Percentiles rank a stretch among this genome's conserved stretches.
Conservation (phyloP, 2,797 vertebrate species). For the Neosilurus hyrtlii region DNA sequence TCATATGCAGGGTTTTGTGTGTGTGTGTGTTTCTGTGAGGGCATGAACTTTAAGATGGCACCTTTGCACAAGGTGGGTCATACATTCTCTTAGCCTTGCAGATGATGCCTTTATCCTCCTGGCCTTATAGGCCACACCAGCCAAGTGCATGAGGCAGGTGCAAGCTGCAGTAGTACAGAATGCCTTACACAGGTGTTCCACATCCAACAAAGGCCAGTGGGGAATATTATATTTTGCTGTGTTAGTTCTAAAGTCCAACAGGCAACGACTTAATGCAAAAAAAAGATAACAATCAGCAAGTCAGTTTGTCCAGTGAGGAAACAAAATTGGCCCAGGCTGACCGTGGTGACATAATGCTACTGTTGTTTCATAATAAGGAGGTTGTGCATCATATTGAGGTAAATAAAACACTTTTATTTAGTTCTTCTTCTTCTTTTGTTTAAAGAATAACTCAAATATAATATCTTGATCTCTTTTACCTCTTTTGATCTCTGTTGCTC, state of each 20-base stretch:
- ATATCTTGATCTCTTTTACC: background rate
- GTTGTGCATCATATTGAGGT: background rate
- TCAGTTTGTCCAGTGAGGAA: slow-evolving; percentile 13
- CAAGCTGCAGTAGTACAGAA: slow-evolving; percentile 35
- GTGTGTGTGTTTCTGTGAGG: slow-evolving; percentile 32
- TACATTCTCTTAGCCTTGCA: slow-evolving; percentile 48
- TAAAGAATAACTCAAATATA: background rate
- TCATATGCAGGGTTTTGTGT: slow-evolving; percentile 21
- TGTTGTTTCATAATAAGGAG: slow-evolving; percentile 8
- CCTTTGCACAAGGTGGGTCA: slow-evolving; percentile 44
- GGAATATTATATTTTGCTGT: slow-evolving; percentile 37
- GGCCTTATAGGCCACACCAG: slow-evolving; percentile 45
- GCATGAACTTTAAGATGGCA: slow-evolving; percentile 38
- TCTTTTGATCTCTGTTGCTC: background rate
- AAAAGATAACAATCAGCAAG: slow-evolving; percentile 44
- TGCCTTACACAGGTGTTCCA: slow-evolving; percentile 46
- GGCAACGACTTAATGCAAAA: slow-evolving; percentile 37
- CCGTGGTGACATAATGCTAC: background rate
- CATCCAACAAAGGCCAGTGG: slow-evolving; percentile 33
- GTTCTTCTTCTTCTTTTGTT: too few relatives aligned
- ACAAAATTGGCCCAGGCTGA: background rate
- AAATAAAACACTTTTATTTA: background rate
- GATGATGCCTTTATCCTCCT: slow-evolving; percentile 54
- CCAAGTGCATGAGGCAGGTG: slow-evolving; percentile 46
- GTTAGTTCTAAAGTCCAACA: slow-evolving; percentile 24